Conservation (phyloP, 2,888 invertebrate genomes). For the Parthenolecanium corni region DNA sequence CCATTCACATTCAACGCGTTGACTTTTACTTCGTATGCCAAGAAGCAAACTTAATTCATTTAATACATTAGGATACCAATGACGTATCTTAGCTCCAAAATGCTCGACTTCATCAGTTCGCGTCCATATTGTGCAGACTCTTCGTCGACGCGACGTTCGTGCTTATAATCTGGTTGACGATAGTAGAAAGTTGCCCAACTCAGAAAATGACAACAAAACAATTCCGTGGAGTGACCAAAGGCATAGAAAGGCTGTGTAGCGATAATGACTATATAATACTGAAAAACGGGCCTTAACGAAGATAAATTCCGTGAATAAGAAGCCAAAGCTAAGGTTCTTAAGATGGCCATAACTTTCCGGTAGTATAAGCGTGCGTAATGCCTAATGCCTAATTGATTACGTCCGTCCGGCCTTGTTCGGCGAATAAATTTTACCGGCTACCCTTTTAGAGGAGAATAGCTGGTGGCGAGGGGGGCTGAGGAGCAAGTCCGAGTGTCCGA, state of each 20-base stretch:
- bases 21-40: too few relatives aligned
- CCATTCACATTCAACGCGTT: too few relatives aligned
- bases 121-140: too few relatives aligned
- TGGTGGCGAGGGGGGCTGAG: too few relatives aligned
- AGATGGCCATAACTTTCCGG: slow-evolving; percentile 6
- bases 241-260: neutral
- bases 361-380: neutral
- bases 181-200: too few relatives aligned
- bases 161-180: too few relatives aligned
- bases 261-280: neutral
- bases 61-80: too few relatives aligned
- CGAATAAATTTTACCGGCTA: slow-evolving; percentile 18
- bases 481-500: slow-evolving; percentile 4
- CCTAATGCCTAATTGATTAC: slow-evolving; percentile 11
- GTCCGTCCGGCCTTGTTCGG: neutral
- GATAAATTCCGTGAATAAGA: neutral
- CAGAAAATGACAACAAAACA: neutral
- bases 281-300: neutral
- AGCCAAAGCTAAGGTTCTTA: neutral
- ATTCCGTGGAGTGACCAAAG: neutral
- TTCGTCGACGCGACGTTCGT: too few relatives aligned
- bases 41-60: too few relatives aligned
- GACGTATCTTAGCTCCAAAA: too few relatives aligned
- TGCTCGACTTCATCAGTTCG: too few relatives aligned
- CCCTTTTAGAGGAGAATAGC: neutral